Evolutionary conservation across 1,140 invertebrate genomes (phyloP), one percentile per base, ranked within the genome.

Genomic region (Drosophila erecta): DNA sequence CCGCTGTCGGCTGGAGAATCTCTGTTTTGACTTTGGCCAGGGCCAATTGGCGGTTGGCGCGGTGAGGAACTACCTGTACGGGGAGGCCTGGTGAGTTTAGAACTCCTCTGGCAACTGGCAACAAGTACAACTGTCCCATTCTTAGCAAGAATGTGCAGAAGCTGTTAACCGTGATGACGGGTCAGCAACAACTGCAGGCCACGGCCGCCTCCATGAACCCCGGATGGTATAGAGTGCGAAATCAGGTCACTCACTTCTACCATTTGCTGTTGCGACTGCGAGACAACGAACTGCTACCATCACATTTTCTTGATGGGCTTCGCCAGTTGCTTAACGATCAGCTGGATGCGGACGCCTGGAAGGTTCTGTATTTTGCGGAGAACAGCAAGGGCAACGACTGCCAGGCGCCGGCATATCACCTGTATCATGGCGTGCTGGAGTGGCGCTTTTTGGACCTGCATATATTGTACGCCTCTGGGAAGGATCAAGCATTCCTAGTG

Each of bases 331-430:
- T 92, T 3, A 91, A 90, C 57, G 75, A 65, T 22, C 72, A 66
- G 27, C 50, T 83, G 49, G 79, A 84, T 30, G 50, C 59, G 15
- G 79, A 76, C 1, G 49, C 65, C 2, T 92, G 81, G 89, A 85
- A 87, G 24, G 24, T 76, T 11, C 49, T 92, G 1, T 90, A 91
- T 44, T 91, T 91, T 50, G 90, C 87, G 4, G 90, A 87, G 54
- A 74, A 86, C 37, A 70, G 54, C 70, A 92, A 92, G 27, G 91
- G 91, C 0, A 92, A 92, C 50, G 89, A 92, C 15, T 91, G 90
- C n/a, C 73, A 73, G 49, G 58, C 84, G 4, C 74, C 92, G 4
- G 74, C 77, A 6, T 92, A 92, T 72, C 91, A 92, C 43, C 59
- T 92, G 3, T 80, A 91, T 4, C 92, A 92, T 20, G 91, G 91